A percentile compares a stretch with the other conserved stretches of the same genome.
Conservation (phyloP, 2,888 invertebrate species). For the Oscheius sp. region DNA sequence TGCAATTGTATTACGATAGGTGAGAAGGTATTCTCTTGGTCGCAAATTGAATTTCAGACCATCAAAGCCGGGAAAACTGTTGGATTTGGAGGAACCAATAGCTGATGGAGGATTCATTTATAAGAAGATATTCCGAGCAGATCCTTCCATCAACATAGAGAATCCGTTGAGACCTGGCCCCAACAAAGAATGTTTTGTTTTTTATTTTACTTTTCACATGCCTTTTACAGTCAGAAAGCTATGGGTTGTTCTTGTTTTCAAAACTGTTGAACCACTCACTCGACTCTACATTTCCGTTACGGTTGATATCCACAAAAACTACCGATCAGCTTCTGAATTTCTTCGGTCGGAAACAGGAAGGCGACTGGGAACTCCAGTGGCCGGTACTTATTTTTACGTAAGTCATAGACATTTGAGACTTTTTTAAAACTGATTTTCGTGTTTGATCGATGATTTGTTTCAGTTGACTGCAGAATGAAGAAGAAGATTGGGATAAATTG, state of each 20-base stretch:
- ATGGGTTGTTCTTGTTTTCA: constrained; percentile 60
- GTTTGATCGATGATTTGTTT: constrained; percentile 25
- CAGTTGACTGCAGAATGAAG: constrained; percentile 55
- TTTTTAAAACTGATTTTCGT: neutral
- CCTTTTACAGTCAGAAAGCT: constrained; percentile 50
- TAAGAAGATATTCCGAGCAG: constrained; percentile 55
- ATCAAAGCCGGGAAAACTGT: constrained; percentile 50
- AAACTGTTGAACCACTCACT: constrained; percentile 55
- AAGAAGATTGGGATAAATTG: too few species aligned
- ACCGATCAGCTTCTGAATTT: constrained; percentile 52
- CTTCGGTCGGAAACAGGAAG: constrained; percentile 55
- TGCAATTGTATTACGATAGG: constrained; percentile 60
- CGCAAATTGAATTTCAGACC: constrained; percentile 34
- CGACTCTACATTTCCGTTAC: constrained; percentile 54
- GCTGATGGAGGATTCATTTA: constrained; percentile 62
- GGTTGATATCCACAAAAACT: constrained; percentile 54
- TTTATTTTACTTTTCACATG: neutral
- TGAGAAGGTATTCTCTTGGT: neutral
- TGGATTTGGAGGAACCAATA: constrained; percentile 59
- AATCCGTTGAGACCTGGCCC: constrained; percentile 46
- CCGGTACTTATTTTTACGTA: constrained; percentile 57
- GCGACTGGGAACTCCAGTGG: constrained; percentile 58
- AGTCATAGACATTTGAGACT: too few species aligned
- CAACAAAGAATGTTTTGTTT: constrained; percentile 56
- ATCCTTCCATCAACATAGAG: constrained; percentile 51